These are phyloP conservation scores for Agrochola circellaris DNA, from an alignment of 2,888 invertebrate genomes.

Conservation along the genomic window DNA sequence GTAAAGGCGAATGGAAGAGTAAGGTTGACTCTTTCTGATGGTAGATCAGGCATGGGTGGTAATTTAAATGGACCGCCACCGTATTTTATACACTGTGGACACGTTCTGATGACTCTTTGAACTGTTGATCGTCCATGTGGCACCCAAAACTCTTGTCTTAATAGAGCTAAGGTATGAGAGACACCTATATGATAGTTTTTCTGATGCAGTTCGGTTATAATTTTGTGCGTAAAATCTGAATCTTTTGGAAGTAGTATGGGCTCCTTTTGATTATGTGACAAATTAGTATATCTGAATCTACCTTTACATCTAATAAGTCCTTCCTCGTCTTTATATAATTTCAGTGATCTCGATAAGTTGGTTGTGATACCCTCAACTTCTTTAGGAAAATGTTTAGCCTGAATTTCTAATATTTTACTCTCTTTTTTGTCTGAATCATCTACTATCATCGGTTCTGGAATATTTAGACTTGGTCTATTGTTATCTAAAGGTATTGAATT, in stretches of 20 bases:
- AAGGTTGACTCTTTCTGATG: conserved; percentile 12
- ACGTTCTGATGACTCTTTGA: conserved; percentile 20
- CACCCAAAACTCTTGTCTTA: conserved; percentile 16
- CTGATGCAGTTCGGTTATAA: conserved; percentile 8
- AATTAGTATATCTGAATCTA: conserved; percentile 10
- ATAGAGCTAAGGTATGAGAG: conserved; percentile 9
- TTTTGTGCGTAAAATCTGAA: background rate
- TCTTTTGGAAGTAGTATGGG: conserved; percentile 17
- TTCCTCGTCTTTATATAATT: conserved; percentile 20
- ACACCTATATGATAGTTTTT: conserved; percentile 15
- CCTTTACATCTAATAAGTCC: conserved; percentile 19
- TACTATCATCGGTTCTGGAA: background rate
- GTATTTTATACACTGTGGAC: conserved; percentile 16
- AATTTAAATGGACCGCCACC: conserved; percentile 20
- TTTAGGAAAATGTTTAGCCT: conserved; percentile 1
- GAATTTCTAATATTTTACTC: background rate
- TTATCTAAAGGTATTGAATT: background rate
- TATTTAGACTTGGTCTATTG: background rate
- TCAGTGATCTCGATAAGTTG: conserved; percentile 4
- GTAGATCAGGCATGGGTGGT: conserved; percentile 20
- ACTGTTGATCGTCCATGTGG: conserved; percentile 21
- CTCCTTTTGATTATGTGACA: conserved; percentile 14
- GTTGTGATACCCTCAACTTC: conserved; percentile 11
- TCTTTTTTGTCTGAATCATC: background rate
- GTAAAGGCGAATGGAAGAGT: conserved; percentile 7